Conservation (phyloP, 2,113 vertebrate genomes). For the Isichthys henryi region DNA sequence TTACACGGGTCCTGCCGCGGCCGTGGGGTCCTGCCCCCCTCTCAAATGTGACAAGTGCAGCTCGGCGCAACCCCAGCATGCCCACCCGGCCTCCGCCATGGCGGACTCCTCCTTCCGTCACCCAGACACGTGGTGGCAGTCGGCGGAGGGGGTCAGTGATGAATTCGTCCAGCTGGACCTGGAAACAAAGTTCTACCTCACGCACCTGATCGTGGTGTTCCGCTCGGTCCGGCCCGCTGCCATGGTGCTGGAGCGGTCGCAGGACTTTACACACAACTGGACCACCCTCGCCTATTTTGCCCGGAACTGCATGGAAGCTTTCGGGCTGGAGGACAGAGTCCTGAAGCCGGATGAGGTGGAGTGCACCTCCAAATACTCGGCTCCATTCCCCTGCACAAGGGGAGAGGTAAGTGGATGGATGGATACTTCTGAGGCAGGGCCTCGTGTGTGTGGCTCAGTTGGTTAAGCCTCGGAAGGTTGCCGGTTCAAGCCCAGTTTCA, state of each 20-base stretch:
- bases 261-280: constrained; percentile 87
- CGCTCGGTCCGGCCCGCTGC: constrained; percentile 81
- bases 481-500: not conserved
- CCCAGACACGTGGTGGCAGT: constrained; percentile 96
- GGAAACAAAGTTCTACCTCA: constrained; percentile 89
- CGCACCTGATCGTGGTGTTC: constrained; percentile 90
- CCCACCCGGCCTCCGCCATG: constrained; percentile 80
- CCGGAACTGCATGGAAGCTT: constrained; percentile 74
- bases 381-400: constrained; percentile 76
- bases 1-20: constrained; percentile 48
- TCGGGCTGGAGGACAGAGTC: constrained; percentile 74
- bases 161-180: constrained; percentile 86
- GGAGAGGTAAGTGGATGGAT: constrained; percentile 76
- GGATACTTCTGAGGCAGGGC: not conserved
- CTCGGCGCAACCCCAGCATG: constrained; percentile 53
- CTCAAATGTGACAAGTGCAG: constrained; percentile 73
- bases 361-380: constrained; percentile 90
- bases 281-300: constrained; percentile 82
- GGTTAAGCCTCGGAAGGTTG: not conserved
- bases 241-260: constrained; percentile 90
- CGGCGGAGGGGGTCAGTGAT: constrained; percentile 55
- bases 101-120: constrained; percentile 86
- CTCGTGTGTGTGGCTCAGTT: not conserved
- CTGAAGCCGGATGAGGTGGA: constrained; percentile 56
- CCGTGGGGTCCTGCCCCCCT: constrained; percentile 51